Base-by-base conservation (phyloP, 2,888 invertebrate genomes). In the Tachina grossa region DNA sequence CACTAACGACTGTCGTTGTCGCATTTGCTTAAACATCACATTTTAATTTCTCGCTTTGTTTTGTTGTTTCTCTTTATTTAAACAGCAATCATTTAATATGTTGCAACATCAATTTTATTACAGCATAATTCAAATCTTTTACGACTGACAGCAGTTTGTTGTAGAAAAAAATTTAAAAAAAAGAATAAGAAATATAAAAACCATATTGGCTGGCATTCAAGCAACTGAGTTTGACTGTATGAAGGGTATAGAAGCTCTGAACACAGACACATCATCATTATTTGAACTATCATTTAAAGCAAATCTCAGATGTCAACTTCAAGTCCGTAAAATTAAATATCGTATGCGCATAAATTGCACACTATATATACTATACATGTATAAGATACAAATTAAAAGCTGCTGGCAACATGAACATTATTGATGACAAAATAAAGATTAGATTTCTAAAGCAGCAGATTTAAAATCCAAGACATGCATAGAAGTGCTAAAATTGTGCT, bases 241-340 rank as follows among this genome's bases (percentile, higher is more conserved):
- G n/a, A 55, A n/a, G 41, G n/a, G n/a, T 61, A 16, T 9, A 51
- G 16, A 16, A 16, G 10, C 45, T 47, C 10, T 14, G 11, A 41
- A 61, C 49, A 43, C 72, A 78, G 49, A 43, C 68, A 77, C 84
- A 74, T 71, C 74, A 82, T 61, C 45, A 57, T 78, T 74, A 84
- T 82, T 85, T 82, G 69, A 78, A 81, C 82, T 78, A 85, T 85
- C 85, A 85, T 85, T 78, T 57, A 13, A 81, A 81, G 53, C 55
- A 78, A 84, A 85, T 85, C 85, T 85, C 51, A 57, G 63, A 75
- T 85, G 78, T 82, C 81, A 82, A 85, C 81, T 63, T 82, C 57
- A 72, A 66, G 69, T 14, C 59, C 74, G 63, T 81, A 68, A 72
- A 79, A 63, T 43, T 43, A 43, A 59, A 72, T 59, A 59, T 39